Percentiles rank a stretch among this genome's conserved stretches.
Evolutionary conservation across 2,888 invertebrate genomes (phyloP).

Genomic region (Petrophora chlorosata): DNA sequence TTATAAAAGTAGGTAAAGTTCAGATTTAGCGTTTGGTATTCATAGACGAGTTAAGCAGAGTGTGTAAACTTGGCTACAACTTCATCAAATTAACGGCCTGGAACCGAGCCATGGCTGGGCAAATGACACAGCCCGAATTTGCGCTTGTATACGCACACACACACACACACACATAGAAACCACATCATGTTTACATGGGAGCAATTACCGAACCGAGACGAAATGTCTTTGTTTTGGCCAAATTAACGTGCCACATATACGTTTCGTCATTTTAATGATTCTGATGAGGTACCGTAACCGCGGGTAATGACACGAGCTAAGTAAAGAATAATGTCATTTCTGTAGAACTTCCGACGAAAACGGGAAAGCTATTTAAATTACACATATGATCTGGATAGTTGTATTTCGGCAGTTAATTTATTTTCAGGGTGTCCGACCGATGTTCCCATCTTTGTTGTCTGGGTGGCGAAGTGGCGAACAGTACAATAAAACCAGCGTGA

Average conservation of each 20-base stretch:
- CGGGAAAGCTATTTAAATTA: conserved; percentile 7
- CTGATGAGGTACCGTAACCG: conserved; percentile 26
- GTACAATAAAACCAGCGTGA: conserved; percentile 39
- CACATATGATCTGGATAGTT: neutral
- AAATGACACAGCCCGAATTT: conserved; percentile 48
- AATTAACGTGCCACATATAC: conserved; percentile 41
- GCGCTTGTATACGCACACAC: conserved; percentile 52
- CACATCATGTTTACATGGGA: conserved; percentile 43
- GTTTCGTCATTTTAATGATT: conserved; percentile 41
- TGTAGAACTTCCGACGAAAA: conserved; percentile 2
- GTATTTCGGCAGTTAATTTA: neutral
- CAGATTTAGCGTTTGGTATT: neutral
- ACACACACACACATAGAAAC: conserved; percentile 9
- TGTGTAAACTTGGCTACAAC: neutral
- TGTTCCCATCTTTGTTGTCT: conserved; percentile 26
- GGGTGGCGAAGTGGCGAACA: conserved; percentile 26
- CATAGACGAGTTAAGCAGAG: neutral
- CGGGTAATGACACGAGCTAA: conserved; percentile 33
- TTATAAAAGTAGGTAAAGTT: no score
- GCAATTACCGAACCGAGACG: conserved; percentile 53
- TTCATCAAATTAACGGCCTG: conserved; percentile 71
- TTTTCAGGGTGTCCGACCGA: conserved; percentile 2
- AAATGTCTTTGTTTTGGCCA: conserved; percentile 50
- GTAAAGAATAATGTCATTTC: conserved; percentile 23
- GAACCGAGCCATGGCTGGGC: conserved; percentile 53